Conservation (phyloP, 2,888 invertebrate genomes). For the Troglohyphantes excavatus region DNA sequence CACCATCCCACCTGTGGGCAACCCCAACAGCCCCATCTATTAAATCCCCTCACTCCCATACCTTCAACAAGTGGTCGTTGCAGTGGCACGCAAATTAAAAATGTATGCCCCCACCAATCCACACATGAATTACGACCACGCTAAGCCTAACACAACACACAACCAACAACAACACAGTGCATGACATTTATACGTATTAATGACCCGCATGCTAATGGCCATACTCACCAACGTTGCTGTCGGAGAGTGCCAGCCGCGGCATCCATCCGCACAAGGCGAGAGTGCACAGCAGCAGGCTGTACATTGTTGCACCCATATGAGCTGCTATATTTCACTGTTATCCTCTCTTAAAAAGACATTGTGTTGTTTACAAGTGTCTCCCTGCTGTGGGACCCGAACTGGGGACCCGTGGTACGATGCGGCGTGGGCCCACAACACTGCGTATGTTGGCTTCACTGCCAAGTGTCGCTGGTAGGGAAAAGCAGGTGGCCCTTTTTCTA, state of each 20-base stretch:
- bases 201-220: constrained; percentile 44
- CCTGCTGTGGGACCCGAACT: background rate
- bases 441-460: constrained; percentile 76
- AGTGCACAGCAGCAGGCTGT: constrained; percentile 46
- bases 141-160: constrained; percentile 30
- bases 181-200: constrained; percentile 27
- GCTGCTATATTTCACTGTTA: background rate
- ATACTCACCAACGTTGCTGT: constrained; percentile 67
- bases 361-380: background rate
- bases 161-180: background rate
- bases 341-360: constrained; percentile 30
- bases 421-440: constrained; percentile 63
- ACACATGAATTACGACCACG: background rate
- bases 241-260: constrained; percentile 9
- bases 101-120: constrained; percentile 29
- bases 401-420: constrained; percentile 3
- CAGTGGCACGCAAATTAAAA: constrained; percentile 29
- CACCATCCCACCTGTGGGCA: background rate
- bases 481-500: constrained; percentile 71
- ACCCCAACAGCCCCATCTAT: background rate
- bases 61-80: constrained; percentile 53
- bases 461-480: background rate
- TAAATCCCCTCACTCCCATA: background rate
- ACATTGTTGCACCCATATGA: constrained; percentile 56
- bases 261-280: constrained; percentile 43